These are phyloP conservation scores for Sciaenops ocellatus DNA, from an alignment of 2,797 vertebrate species.

Conservation along the genomic window DNA sequence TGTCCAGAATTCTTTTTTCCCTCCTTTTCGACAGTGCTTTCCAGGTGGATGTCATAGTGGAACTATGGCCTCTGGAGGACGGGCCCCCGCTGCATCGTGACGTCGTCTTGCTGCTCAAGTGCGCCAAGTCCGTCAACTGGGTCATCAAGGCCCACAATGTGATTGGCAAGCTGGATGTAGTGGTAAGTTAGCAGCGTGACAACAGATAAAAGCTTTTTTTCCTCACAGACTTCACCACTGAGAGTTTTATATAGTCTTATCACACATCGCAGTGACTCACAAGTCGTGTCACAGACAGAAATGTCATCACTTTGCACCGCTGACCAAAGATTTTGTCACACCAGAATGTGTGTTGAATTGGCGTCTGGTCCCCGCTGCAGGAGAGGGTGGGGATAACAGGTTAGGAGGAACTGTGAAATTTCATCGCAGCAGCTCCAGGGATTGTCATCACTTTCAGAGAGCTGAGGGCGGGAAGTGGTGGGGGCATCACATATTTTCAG, in stretches of 20 bases:
- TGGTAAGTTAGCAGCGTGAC: slow-evolving; percentile 86
- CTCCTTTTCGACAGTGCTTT: slow-evolving; percentile 86
- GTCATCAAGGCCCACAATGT: slow-evolving; percentile 92
- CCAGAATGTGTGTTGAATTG: slow-evolving; percentile 45
- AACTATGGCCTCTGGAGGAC: slow-evolving; percentile 89
- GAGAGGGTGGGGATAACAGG: slow-evolving; percentile 44
- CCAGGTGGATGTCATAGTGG: slow-evolving; percentile 97
- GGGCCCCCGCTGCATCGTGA: slow-evolving; percentile 85
- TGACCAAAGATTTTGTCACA: slow-evolving; percentile 52
- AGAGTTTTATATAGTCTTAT: slow-evolving; percentile 23
- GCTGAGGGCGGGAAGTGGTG: neutral
- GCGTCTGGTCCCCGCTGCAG: slow-evolving; percentile 32
- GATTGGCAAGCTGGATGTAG: slow-evolving; percentile 88
- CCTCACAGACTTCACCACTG: neutral
- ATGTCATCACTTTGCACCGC: slow-evolving; percentile 51
- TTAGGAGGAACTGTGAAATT: slow-evolving; percentile 67
- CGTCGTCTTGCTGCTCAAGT: slow-evolving; percentile 92
- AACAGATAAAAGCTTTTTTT: slow-evolving; percentile 22
- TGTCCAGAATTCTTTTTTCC: slow-evolving; percentile 48
- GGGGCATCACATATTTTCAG: slow-evolving; percentile 48
- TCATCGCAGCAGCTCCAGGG: slow-evolving; percentile 50
- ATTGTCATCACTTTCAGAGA: slow-evolving; percentile 56
- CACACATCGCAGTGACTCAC: slow-evolving; percentile 26
- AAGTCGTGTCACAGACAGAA: slow-evolving; percentile 40
- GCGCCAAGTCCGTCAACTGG: slow-evolving; percentile 95